Percentiles rank a stretch among this genome's conserved stretches.
phyloP scores from a whole-genome alignment of 2,888 invertebrate genomes.

The Mythimna albipuncta region DNA sequence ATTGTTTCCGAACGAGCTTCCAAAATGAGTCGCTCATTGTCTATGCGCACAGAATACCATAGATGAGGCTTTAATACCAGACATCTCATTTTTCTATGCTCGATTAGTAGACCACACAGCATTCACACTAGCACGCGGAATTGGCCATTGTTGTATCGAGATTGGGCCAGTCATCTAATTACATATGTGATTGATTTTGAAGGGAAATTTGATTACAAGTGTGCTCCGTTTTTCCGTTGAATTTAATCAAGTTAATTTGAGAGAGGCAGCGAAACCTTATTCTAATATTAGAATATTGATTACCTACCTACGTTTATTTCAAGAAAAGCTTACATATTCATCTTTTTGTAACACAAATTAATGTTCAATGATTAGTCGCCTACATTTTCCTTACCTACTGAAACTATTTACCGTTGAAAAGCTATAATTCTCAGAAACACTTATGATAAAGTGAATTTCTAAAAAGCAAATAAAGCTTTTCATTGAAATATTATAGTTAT shows the following conservation, averaged over 20 bases:
- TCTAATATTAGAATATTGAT: neutral
- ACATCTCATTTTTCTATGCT: conserved; percentile 74
- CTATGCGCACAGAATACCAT: conserved; percentile 71
- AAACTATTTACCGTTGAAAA: neutral
- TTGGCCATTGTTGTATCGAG: conserved; percentile 78
- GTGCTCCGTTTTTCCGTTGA: conserved; percentile 18
- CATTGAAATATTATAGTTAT: conserved; percentile 20
- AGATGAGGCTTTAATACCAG: conserved; percentile 81
- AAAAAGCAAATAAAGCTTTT: conserved; percentile 22
- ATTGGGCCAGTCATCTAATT: conserved; percentile 65
- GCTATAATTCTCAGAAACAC: neutral
- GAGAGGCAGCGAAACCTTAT: neutral
- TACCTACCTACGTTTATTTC: neutral
- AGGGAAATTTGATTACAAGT: conserved; percentile 41
- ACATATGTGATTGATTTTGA: conserved; percentile 61
- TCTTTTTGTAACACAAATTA: neutral
- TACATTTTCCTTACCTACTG: neutral
- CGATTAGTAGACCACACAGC: conserved; percentile 77
- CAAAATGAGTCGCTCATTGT: conserved; percentile 74
- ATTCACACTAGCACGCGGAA: conserved; percentile 71
- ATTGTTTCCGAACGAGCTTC: conserved; percentile 80
- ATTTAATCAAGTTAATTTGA: conserved; percentile 31
- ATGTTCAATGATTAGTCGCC: neutral
- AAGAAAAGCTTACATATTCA: neutral
- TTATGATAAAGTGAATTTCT: neutral